Conservation (phyloP, 2,888 invertebrate genomes). For the Thecophora atra region DNA sequence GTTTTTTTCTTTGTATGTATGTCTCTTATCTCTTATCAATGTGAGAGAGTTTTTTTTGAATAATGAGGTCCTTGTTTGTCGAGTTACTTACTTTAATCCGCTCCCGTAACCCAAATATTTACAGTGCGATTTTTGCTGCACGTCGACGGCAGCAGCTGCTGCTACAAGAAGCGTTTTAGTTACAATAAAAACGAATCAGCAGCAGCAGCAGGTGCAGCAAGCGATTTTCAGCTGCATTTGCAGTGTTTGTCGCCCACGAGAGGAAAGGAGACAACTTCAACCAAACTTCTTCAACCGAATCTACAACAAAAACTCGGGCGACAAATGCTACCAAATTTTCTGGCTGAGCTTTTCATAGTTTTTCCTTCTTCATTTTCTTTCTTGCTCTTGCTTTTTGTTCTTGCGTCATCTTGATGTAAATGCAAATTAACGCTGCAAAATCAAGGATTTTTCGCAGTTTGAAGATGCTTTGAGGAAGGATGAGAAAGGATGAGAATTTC, state of each 20-base stretch:
- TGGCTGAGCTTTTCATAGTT: conserved; percentile 14
- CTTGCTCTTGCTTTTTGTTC: neutral
- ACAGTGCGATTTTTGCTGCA: neutral
- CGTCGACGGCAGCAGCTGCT: conserved; percentile 19
- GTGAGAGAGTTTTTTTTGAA: no score
- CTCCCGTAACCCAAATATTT: neutral
- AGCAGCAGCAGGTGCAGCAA: conserved; percentile 20
- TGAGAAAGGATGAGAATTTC: neutral
- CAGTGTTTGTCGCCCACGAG: neutral
- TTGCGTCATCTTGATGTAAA: conserved; percentile 14
- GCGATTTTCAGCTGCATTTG: conserved; percentile 29
- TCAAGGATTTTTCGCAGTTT: conserved; percentile 18
- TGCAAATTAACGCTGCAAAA: conserved; percentile 28
- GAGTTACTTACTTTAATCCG: neutral
- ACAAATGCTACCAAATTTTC: conserved; percentile 22
- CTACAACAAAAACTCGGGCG: conserved; percentile 8
- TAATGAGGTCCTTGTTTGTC: neutral
- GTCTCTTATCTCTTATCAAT: no score
- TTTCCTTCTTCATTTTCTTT: neutral
- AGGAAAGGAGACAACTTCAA: no score
- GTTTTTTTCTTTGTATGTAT: no score
- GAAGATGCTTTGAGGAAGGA: neutral
- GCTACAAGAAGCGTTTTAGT: conserved; percentile 15
- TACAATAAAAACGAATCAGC: neutral
- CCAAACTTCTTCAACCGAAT: conserved; percentile 15